Conservation (phyloP, 2,113 vertebrate species). For the Odobenus rosmarus region DNA sequence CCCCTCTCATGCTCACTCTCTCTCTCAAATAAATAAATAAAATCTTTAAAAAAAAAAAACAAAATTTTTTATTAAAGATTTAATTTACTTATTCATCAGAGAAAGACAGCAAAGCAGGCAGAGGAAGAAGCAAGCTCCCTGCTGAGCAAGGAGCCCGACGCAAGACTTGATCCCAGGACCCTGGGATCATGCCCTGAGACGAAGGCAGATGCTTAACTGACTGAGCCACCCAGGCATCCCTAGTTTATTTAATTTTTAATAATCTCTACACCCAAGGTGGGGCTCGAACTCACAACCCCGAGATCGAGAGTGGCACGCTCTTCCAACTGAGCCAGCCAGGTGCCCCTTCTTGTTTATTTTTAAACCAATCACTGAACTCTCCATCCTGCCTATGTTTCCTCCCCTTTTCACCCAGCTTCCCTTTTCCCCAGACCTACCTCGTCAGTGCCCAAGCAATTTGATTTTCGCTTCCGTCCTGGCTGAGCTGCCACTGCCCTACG, state of each 20-base stretch:
- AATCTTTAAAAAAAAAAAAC: no score
- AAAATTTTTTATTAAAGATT: not conserved
- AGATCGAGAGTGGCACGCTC: not conserved
- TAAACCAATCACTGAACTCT: not conserved
- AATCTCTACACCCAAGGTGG: not conserved
- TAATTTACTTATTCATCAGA: not conserved
- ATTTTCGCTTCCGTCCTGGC: slow-evolving; percentile 94
- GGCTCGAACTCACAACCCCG: not conserved
- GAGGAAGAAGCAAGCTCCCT: not conserved
- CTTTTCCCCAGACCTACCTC: slow-evolving; percentile 86
- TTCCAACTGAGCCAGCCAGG: not conserved
- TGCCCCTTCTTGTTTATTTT: not conserved
- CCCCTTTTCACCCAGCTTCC: not conserved
- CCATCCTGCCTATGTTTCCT: not conserved
- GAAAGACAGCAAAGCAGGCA: not conserved
- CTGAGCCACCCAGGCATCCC: not conserved
- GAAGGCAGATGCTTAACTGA: no score
- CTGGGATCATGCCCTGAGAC: no score
- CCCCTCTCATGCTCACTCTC: no score
- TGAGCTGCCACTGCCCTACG: slow-evolving; percentile 88
- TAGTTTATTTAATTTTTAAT: not conserved
- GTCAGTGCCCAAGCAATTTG: slow-evolving; percentile 91
- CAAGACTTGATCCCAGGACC: no score
- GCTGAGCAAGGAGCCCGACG: not conserved
- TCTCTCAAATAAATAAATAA: no score